These are phyloP conservation scores for Acyrthosiphon pisum DNA, from an alignment of 1,140 invertebrate genomes.

Conservation along the genomic window DNA sequence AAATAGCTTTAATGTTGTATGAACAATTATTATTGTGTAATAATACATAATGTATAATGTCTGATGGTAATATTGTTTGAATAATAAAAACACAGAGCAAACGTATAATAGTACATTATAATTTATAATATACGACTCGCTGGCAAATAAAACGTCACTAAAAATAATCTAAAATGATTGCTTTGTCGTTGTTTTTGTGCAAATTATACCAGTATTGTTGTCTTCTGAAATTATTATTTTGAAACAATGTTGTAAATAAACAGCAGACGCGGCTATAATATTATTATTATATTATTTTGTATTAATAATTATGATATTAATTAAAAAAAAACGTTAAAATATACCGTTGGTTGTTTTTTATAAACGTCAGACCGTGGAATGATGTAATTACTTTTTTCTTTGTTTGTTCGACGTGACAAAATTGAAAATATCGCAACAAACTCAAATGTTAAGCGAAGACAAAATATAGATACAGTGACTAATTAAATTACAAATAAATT, in stretches of 20 bases:
- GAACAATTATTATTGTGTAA: neutral
- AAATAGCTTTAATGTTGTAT: neutral
- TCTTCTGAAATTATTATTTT: neutral
- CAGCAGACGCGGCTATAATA: neutral
- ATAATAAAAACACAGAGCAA: neutral
- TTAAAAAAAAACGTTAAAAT: neutral
- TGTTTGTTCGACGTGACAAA: neutral
- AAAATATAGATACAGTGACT: no score
- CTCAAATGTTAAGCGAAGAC: neutral
- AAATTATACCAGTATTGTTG: neutral
- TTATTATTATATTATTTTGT: neutral
- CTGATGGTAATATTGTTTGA: conserved; percentile 8
- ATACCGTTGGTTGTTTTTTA: neutral
- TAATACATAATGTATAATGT: conserved; percentile 1
- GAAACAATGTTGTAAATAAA: neutral
- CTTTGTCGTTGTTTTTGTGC: neutral
- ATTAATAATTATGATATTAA: neutral
- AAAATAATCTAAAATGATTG: conserved; percentile 11
- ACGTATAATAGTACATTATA: neutral
- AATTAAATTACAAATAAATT: neutral
- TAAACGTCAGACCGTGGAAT: neutral
- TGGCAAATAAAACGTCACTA: neutral
- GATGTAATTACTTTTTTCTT: neutral
- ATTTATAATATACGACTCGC: neutral
- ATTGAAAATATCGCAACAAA: neutral